Conservation (phyloP, 2,797 vertebrate genomes). For the Enteromius unitaeniatus region DNA sequence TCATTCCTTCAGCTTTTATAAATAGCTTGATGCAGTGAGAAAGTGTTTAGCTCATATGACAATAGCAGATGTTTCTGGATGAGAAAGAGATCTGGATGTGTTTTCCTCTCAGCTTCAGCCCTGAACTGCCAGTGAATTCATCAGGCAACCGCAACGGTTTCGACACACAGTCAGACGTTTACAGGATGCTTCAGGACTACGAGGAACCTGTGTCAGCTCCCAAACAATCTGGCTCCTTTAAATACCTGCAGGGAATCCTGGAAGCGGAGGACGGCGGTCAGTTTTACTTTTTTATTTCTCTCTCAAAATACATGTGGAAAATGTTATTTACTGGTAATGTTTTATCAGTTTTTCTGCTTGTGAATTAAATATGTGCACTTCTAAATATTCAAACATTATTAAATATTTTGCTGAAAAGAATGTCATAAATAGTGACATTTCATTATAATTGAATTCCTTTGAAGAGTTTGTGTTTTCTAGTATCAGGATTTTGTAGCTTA, state of each 20-base stretch:
- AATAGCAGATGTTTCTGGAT: conserved; percentile 2
- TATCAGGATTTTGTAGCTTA: neutral
- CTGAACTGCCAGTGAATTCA: conserved; percentile 79
- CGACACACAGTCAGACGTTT: conserved; percentile 90
- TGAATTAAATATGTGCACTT: neutral
- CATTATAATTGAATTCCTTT: neutral
- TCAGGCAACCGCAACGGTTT: conserved; percentile 80
- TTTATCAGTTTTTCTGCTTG: neutral
- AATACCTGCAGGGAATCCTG: conserved; percentile 94
- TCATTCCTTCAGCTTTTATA: neutral
- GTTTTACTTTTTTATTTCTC: conserved; percentile 27
- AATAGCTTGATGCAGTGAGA: neutral
- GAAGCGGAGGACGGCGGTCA: conserved; percentile 93
- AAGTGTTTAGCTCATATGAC: neutral
- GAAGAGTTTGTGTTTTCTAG: neutral
- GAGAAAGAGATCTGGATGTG: neutral
- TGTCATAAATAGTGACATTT: neutral
- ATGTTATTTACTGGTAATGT: neutral
- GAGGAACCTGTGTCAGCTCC: conserved; percentile 86
- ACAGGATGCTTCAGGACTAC: conserved; percentile 93
- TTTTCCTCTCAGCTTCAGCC: conserved; percentile 72
- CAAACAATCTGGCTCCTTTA: conserved; percentile 97
- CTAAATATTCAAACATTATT: neutral
- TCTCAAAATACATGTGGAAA: neutral
- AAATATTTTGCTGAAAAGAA: neutral